Evolutionary conservation across 2,113 vertebrate species (phyloP).

Genomic region (Ophiodon elongatus): DNA sequence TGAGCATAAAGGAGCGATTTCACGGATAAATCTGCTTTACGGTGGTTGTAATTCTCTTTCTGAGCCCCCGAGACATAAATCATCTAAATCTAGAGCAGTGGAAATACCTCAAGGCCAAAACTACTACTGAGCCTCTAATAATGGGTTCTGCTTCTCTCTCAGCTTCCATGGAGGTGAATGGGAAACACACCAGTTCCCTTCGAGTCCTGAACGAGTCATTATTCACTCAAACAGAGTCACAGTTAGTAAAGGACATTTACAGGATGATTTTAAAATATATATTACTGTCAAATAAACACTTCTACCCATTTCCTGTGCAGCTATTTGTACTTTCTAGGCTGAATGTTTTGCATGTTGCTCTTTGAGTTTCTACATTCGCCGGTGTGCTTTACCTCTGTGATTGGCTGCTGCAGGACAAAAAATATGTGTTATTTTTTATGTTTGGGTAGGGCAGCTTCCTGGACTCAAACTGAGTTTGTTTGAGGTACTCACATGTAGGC

Average conservation of each 20-base stretch:
- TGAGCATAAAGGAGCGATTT: constrained; percentile 14
- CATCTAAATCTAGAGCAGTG: constrained; percentile 11
- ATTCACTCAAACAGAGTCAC: background rate
- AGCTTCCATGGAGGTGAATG: background rate
- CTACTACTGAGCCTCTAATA: constrained; percentile 3
- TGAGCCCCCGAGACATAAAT: background rate
- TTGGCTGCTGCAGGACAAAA: background rate
- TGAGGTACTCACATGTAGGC: too few relatives aligned
- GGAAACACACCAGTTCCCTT: background rate
- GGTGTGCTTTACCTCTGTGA: background rate
- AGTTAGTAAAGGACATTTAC: background rate
- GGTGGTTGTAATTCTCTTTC: background rate
- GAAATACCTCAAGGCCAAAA: background rate
- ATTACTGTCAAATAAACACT: background rate
- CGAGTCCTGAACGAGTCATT: background rate
- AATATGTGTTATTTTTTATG: background rate
- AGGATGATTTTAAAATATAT: background rate
- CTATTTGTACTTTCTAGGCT: background rate
- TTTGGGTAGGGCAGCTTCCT: too few relatives aligned
- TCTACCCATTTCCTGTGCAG: background rate
- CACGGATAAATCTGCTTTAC: constrained; percentile 20
- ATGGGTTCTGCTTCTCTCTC: background rate
- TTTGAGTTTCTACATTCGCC: background rate
- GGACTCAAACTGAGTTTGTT: too few relatives aligned
- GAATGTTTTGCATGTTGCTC: background rate